phyloP scores from a whole-genome alignment of 2,888 invertebrate genomes.

The Perizoma flavofasciatum region DNA sequence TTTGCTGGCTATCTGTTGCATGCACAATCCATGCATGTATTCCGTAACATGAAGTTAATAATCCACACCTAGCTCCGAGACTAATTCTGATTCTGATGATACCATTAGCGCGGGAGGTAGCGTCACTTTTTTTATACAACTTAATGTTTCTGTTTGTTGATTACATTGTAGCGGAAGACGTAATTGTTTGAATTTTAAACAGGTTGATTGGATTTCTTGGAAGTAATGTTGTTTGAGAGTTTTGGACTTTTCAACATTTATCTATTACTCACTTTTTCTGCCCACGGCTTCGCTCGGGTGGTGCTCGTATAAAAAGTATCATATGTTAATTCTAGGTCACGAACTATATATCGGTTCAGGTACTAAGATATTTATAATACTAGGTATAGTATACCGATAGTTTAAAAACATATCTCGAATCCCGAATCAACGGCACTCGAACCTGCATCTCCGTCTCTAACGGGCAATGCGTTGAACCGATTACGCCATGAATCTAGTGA shows the following conservation, averaged over 20 bases:
- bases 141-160: constrained; percentile 22
- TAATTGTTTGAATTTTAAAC: constrained; percentile 3
- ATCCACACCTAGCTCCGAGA: constrained; percentile 46
- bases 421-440: too few species aligned
- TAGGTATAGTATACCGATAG: too few species aligned
- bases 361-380: too few species aligned
- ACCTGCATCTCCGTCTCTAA: too few species aligned
- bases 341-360: too few species aligned
- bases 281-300: too few species aligned
- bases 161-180: neutral
- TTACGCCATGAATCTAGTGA: too few species aligned
- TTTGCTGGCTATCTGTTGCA: constrained; percentile 33
- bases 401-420: too few species aligned
- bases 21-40: constrained; percentile 48
- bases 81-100: constrained; percentile 63
- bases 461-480: too few species aligned
- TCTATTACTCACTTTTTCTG: too few species aligned
- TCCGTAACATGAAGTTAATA: constrained; percentile 48
- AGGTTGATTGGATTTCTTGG: constrained; percentile 8
- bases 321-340: too few species aligned
- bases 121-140: constrained; percentile 40
- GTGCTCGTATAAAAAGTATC: too few species aligned
- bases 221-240: neutral
- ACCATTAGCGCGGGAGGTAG: constrained; percentile 56
- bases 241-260: neutral